Base-by-base conservation (phyloP, 2,797 vertebrate species). In the Serranus cabrilla region DNA sequence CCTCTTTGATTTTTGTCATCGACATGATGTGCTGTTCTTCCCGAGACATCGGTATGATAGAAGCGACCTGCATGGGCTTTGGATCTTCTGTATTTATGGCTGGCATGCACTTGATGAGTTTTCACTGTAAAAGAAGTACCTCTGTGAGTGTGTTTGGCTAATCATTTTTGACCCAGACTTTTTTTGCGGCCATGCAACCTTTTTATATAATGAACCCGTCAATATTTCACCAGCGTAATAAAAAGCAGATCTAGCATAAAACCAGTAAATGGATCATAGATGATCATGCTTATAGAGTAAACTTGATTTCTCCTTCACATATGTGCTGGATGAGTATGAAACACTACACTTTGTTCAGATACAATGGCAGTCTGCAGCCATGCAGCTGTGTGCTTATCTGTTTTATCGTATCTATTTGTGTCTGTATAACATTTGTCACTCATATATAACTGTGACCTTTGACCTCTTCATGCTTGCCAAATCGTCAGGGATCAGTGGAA, bases 401-500 rank as follows among this genome's bases (percentile, higher is more conserved):
- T 57, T 7, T 21, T n/a, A 23, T 34, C 34, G 7, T 34, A 34
- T 9, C 34, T 51, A 4, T 43, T 21, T 77, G 1, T 74, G 21
- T 74, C n/a, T 66, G 46, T 56, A 12, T 25, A 40, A 43, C 45
- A 49, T 79, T 11, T 64, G 76, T 77, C 61, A 54, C 72, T 78
- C 71, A 75, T 87, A 58, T 91, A 49, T 95, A 92, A 94, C 71
- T 84, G 70, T 94, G 76, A 86, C 84, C 78, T 93, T 83, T 90
- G 91, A 85, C 89, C 91, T 84, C 73, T 71, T 80, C 78, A 91
- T 83, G 89, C 92, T 81, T 89, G 78, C 93, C 85, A 76, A 59
- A 68, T 50, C 83, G 79, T 71, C 91, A 97, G 96, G 96, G 89
- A 92, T 94, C 93, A 82, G 93, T 68, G 89, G 96, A 97, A 1